These are phyloP conservation scores for Tuberolachnus salignus DNA, from an alignment of 2,888 invertebrate genomes.

Conservation along the genomic window DNA sequence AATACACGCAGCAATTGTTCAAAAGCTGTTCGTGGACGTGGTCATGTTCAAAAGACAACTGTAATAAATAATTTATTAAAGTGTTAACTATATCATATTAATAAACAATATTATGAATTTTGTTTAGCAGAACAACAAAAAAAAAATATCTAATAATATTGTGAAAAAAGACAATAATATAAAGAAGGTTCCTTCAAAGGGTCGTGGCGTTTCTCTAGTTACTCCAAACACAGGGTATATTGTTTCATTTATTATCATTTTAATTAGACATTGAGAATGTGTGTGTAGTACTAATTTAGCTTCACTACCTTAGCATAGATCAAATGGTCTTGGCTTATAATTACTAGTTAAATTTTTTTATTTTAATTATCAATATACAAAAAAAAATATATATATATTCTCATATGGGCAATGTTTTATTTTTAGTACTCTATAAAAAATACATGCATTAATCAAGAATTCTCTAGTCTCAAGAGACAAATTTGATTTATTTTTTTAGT, in stretches of 20 bases:
- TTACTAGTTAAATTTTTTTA: no score
- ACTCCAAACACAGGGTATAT: constrained; percentile 27
- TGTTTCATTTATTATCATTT: background rate
- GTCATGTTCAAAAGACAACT: constrained; percentile 20
- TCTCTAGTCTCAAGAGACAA: no score
- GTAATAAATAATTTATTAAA: constrained; percentile 15
- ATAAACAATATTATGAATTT: background rate
- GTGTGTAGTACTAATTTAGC: no score
- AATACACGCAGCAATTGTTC: constrained; percentile 42
- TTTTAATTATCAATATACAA: background rate
- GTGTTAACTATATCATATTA: no score
- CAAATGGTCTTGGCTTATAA: no score
- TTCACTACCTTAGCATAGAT: no score
- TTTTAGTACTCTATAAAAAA: background rate
- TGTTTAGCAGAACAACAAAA: constrained; percentile 43
- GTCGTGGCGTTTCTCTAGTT: background rate
- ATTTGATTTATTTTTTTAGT: no score
- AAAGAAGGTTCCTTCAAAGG: constrained; percentile 33
- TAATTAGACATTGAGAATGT: no score
- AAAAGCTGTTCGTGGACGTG: constrained; percentile 25
- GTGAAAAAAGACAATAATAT: constrained; percentile 32
- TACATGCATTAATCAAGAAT: background rate
- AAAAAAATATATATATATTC: background rate
- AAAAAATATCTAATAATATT: constrained; percentile 23
- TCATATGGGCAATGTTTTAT: background rate